Evolutionary conservation across 2,888 invertebrate genomes (phyloP), one percentile per base, ranked within the genome.

Genomic region (Caenorhabditis parvicauda): DNA sequence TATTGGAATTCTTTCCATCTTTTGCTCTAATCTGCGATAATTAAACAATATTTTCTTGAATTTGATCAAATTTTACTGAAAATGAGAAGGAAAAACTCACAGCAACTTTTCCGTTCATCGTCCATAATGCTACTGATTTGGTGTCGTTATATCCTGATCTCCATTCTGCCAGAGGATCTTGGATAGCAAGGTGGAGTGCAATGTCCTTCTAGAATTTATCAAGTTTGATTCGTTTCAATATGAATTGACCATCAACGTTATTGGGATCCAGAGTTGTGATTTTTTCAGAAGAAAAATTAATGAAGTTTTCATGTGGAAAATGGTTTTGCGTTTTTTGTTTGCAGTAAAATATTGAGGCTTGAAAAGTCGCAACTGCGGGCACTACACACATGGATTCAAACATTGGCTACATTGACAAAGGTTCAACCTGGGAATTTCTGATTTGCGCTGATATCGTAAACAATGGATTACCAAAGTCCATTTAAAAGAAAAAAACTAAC

Each of bases 61-160:
- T 5, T 39, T 39, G 17, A 5, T 5, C 6, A 39, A 9, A 17
- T n/a, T 17, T 9, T 7, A 39, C 35, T n/a, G 6, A 25, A 32
- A 43, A 38, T 17, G 44, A 6, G 38, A 17, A 37, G 2, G 32
- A n/a, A 21, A 38, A 46, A 28, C 60, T 22, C 43, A 70, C 65
- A 47, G 61, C 62, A 3, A 57, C 54, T 49, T 71, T 71, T 35
- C 74, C 72, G 28, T 59, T 56, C 19, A 53, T 56, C 3, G 67
- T 67, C 77, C 75, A 78, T 22, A 77, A 60, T 14, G 77, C 75
- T 6, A 74, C 55, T 2, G 67, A 65, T 46, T 72, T 70, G 27
- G 57, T 52, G 25, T 72, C 70, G 49, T 77, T 77, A 49, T 63
- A 75, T 0, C 76, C 77, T 5, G 58, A 38, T n/a, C 67, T 65